Percentiles rank a stretch among this genome's conserved stretches.
Conservation (phyloP, 2,113 vertebrate genomes). For the Bos javanicus region DNA sequence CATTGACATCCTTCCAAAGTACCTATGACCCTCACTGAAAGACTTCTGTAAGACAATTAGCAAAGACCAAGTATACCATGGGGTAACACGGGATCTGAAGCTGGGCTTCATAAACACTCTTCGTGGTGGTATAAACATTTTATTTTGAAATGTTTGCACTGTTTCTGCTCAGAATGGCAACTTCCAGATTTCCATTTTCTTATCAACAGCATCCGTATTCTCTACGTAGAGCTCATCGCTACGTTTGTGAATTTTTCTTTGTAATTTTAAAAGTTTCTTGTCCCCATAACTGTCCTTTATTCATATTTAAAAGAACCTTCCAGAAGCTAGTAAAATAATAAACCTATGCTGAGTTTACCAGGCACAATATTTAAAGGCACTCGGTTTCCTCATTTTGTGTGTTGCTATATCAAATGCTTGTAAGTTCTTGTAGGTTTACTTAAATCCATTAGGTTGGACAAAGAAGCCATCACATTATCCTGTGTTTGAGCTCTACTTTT, state of each 20-base stretch:
- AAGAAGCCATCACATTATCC: not conserved
- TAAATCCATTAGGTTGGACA: not conserved
- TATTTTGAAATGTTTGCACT: slow-evolving; percentile 22
- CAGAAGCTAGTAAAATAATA: not conserved
- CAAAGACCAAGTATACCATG: not conserved
- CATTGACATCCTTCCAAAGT: not conserved
- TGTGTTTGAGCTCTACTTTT: not conserved
- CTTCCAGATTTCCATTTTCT: not conserved
- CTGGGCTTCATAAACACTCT: not conserved
- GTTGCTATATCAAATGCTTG: not conserved
- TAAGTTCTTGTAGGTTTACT: not conserved
- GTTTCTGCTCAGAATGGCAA: not conserved
- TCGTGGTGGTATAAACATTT: not conserved
- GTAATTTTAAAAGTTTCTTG: not conserved
- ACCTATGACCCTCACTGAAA: not conserved
- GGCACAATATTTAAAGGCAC: not conserved
- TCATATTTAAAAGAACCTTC: slow-evolving; percentile 3
- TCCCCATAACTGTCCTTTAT: not conserved
- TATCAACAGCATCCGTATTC: not conserved
- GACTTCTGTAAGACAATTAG: not conserved
- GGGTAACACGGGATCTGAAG: not conserved
- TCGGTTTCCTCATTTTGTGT: not conserved
- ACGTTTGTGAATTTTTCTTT: not conserved
- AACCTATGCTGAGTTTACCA: not conserved
- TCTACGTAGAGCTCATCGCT: not conserved